These are phyloP conservation scores for Drosophila malerkotliana DNA, from an alignment of 1,140 invertebrate genomes.

Conservation along the genomic window DNA sequence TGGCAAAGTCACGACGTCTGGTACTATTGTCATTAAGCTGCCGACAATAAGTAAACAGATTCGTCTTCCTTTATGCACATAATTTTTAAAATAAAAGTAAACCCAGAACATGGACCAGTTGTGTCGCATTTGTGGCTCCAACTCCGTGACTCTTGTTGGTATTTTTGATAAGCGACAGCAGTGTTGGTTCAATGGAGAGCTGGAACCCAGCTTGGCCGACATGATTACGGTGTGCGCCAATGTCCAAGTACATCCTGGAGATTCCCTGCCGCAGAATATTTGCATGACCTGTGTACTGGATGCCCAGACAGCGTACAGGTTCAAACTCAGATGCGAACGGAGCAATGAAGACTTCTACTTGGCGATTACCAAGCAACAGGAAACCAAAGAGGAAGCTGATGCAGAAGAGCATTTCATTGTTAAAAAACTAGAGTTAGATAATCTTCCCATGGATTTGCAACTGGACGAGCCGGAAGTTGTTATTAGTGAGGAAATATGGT, in stretches of 20 bases:
- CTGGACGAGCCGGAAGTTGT: neutral
- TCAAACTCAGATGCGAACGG: slow-evolving; percentile 26
- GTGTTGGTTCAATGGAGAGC: neutral
- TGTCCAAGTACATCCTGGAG: slow-evolving; percentile 6
- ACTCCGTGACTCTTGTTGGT: slow-evolving; percentile 8
- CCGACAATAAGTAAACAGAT: neutral
- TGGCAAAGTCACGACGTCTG: too few species aligned
- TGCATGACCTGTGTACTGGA: slow-evolving; percentile 33
- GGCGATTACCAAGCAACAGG: neutral
- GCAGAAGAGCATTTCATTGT: neutral
- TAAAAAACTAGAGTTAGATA: neutral
- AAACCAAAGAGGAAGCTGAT: slow-evolving; percentile 9
- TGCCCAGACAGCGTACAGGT: slow-evolving; percentile 22
- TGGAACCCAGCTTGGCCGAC: slow-evolving; percentile 14
- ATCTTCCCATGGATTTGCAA: neutral
- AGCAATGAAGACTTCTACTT: slow-evolving; percentile 19
- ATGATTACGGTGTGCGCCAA: slow-evolving; percentile 24
- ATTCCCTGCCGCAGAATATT: slow-evolving; percentile 27
- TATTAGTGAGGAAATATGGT: neutral
- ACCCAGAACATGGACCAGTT: slow-evolving; percentile 14
- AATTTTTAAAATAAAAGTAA: neutral
- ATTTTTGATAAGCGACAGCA: slow-evolving; percentile 16
- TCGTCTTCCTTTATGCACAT: too few species aligned
- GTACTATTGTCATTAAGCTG: too few species aligned
- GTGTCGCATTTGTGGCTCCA: slow-evolving; percentile 21